Evolutionary conservation across 2,113 vertebrate species (phyloP).

Genomic region (Rhabdomys dilectus): DNA sequence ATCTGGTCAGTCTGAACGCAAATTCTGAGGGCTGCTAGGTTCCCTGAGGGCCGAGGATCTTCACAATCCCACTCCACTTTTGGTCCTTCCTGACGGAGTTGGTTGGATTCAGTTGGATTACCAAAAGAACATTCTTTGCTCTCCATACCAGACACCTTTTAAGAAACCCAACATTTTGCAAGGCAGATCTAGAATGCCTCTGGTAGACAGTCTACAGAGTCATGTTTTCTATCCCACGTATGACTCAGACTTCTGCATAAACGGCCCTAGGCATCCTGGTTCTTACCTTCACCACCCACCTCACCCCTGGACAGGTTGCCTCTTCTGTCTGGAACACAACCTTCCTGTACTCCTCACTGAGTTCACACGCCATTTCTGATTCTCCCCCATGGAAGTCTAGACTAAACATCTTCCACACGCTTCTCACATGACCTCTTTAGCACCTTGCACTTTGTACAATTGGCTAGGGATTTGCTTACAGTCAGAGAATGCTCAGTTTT

Average conservation of each 20-base stretch:
- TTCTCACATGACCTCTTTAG: neutral
- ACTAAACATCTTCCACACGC: neutral
- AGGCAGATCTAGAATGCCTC: rapidly evolving
- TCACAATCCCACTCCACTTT: neutral
- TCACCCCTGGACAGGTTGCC: rapidly evolving
- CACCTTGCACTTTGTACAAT: neutral
- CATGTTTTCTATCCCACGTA: rapidly evolving
- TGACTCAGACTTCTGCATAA: neutral
- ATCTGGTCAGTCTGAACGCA: neutral
- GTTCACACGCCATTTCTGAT: rapidly evolving
- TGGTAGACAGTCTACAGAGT: neutral
- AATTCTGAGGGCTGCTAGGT: too few relatives aligned
- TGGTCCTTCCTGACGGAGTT: neutral
- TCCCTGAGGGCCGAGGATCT: rapidly evolving
- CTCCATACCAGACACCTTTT: neutral
- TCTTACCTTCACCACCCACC: rapidly evolving
- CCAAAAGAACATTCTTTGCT: rapidly evolving
- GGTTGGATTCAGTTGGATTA: neutral
- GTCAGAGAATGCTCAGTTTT: neutral
- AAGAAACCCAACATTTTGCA: neutral
- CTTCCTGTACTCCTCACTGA: neutral
- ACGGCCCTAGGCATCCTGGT: rapidly evolving
- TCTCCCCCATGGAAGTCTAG: neutral
- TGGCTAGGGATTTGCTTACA: neutral
- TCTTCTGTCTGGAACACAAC: rapidly evolving